A percentile compares a stretch with the other conserved stretches of the same genome.
phyloP scores from a whole-genome alignment of 2,888 invertebrate species.

The Sminthurides aquaticus region DNA sequence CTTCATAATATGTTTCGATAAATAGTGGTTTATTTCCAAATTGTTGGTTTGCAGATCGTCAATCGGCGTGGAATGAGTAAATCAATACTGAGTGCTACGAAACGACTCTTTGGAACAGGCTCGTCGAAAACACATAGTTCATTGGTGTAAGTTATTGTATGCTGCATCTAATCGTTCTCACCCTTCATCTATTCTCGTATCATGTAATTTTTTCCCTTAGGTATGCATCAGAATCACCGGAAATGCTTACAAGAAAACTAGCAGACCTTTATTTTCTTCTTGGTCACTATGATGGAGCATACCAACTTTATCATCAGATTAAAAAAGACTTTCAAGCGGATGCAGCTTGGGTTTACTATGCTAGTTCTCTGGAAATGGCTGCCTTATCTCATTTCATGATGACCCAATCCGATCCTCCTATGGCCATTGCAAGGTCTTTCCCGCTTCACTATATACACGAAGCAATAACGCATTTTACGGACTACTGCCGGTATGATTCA shows the following conservation, averaged over 20 bases:
- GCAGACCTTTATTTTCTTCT: constrained; percentile 96
- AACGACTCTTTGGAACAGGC: constrained; percentile 77
- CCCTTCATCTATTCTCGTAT: no score
- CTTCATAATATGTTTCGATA: no score
- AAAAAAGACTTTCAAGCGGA: constrained; percentile 95
- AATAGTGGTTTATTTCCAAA: no score
- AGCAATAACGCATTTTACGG: constrained; percentile 82
- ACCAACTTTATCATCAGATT: constrained; percentile 89
- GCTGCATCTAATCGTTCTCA: neutral
- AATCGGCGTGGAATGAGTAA: constrained; percentile 77
- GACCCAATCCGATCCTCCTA: constrained; percentile 36
- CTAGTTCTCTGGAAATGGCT: constrained; percentile 95
- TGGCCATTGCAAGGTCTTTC: constrained; percentile 34
- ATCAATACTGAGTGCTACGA: constrained; percentile 86
- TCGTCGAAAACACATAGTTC: constrained; percentile 48
- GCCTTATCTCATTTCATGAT: constrained; percentile 58
- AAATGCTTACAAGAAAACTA: constrained; percentile 82
- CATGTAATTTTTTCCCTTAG: constrained; percentile 26
- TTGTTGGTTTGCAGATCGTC: constrained; percentile 51
- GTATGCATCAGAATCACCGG: constrained; percentile 53
- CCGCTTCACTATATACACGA: constrained; percentile 69
- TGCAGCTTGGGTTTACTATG: constrained; percentile 94
- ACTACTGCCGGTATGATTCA: constrained; percentile 73
- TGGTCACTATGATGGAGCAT: constrained; percentile 84
- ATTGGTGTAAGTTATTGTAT: constrained; percentile 62